phyloP scores from a whole-genome alignment of 2,888 invertebrate species.

The Hyles lineata region DNA sequence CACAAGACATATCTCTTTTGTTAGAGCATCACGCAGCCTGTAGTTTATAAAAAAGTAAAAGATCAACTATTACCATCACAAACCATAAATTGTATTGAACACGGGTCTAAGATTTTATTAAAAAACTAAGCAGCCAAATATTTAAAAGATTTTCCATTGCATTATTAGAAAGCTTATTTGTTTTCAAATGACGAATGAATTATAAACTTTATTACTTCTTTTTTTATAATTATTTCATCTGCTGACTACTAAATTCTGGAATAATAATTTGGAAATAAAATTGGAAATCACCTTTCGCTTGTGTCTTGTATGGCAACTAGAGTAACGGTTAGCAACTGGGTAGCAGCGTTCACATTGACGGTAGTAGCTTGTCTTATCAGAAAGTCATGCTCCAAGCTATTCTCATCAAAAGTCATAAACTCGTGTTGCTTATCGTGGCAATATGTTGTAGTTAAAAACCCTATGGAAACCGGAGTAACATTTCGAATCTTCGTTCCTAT shows the following conservation, averaged over 20 bases:
- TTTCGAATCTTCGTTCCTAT: constrained; percentile 53
- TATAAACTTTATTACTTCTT: too few relatives aligned
- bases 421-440: constrained; percentile 63
- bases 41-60: constrained; percentile 29
- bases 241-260: background rate
- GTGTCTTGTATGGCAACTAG: constrained; percentile 83
- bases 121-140: too few relatives aligned
- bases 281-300: constrained; percentile 70
- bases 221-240: too few relatives aligned
- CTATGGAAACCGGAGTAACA: constrained; percentile 61
- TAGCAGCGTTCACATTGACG: constrained; percentile 82
- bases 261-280: background rate
- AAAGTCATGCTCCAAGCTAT: constrained; percentile 78
- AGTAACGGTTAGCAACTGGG: constrained; percentile 81
- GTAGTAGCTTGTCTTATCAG: constrained; percentile 83
- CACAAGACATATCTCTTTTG: constrained; percentile 76
- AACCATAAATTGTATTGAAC: too few relatives aligned
- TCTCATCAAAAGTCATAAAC: constrained; percentile 55
- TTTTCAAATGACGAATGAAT: too few relatives aligned
- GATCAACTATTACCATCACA: too few relatives aligned
- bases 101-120: too few relatives aligned
- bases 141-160: too few relatives aligned
- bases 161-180: too few relatives aligned
- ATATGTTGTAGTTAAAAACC: constrained; percentile 58
- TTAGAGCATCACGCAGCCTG: constrained; percentile 72